phyloP scores from a whole-genome alignment of 2,113 vertebrate species.

The Dasyprocta punctata region DNA sequence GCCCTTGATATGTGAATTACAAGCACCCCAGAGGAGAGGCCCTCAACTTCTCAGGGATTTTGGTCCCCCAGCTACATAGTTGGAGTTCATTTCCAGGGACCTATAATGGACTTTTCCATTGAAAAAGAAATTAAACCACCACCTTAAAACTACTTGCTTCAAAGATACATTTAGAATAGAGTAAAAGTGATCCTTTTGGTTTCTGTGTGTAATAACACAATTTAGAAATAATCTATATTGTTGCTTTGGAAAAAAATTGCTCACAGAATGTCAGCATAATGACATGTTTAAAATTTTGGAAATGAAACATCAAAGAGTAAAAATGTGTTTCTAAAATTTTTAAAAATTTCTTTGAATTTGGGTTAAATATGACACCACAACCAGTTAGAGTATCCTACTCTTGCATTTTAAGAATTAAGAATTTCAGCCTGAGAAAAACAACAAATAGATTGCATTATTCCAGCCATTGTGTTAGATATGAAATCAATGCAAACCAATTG shows the following conservation, averaged over 20 bases:
- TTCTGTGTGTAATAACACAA: neutral
- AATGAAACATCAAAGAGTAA: neutral
- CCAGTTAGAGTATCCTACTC: neutral
- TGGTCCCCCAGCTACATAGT: too few relatives aligned
- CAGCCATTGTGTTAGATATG: neutral
- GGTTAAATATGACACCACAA: neutral
- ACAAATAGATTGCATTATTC: neutral
- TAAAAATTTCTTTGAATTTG: neutral
- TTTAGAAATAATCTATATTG: neutral
- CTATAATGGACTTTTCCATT: neutral
- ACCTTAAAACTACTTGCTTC: neutral
- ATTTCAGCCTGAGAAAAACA: neutral
- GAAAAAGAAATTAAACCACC: neutral
- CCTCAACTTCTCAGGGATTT: too few relatives aligned
- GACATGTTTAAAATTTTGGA: neutral
- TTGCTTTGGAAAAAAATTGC: neutral
- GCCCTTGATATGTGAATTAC: too few relatives aligned
- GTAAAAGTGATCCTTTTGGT: neutral
- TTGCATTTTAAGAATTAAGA: slow-evolving; percentile 31
- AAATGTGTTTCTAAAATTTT: neutral
- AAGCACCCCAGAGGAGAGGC: too few relatives aligned
- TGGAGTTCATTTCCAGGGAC: too few relatives aligned
- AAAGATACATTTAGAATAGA: neutral
- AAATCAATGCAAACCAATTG: neutral
- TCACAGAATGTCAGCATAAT: neutral